phyloP scores from a whole-genome alignment of 2,113 vertebrate genomes.

The Stictonetta naevosa region DNA sequence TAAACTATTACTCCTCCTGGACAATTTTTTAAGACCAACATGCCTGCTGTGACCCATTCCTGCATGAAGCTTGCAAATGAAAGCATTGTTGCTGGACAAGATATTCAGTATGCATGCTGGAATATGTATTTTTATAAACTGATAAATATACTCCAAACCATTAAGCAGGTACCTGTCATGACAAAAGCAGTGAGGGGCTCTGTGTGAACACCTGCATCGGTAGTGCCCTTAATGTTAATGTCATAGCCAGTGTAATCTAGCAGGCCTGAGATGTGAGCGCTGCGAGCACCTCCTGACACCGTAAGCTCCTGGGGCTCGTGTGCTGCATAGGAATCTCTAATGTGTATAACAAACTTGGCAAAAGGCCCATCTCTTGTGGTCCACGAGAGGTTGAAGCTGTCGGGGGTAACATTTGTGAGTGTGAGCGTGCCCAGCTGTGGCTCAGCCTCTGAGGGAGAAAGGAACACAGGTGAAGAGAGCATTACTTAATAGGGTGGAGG shows the following conservation, averaged over 20 bases:
- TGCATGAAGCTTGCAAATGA: background rate
- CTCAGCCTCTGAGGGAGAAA: slow-evolving; percentile 73
- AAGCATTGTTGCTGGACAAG: background rate
- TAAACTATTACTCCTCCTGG: background rate
- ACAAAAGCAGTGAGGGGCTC: slow-evolving; percentile 73
- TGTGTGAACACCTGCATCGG: slow-evolving; percentile 42
- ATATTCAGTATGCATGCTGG: background rate
- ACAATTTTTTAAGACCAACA: background rate
- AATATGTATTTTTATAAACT: background rate
- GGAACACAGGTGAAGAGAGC: slow-evolving; percentile 52
- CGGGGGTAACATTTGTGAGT: slow-evolving; percentile 75
- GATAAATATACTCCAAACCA: background rate
- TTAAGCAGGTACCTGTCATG: slow-evolving; percentile 68
- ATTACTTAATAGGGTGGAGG: background rate
- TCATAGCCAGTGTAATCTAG: slow-evolving; percentile 69
- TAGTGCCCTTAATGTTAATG: slow-evolving; percentile 68
- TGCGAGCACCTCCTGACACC: slow-evolving; percentile 62
- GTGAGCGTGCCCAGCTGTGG: slow-evolving; percentile 72
- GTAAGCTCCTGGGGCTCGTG: slow-evolving; percentile 52
- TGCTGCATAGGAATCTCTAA: slow-evolving; percentile 44
- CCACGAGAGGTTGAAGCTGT: slow-evolving; percentile 79
- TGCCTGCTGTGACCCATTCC: background rate
- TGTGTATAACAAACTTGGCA: slow-evolving; percentile 66
- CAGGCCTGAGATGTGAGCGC: slow-evolving; percentile 65
- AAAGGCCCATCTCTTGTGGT: slow-evolving; percentile 63